phyloP scores from a whole-genome alignment of 2,113 vertebrate genomes.

The Chionis minor region DNA sequence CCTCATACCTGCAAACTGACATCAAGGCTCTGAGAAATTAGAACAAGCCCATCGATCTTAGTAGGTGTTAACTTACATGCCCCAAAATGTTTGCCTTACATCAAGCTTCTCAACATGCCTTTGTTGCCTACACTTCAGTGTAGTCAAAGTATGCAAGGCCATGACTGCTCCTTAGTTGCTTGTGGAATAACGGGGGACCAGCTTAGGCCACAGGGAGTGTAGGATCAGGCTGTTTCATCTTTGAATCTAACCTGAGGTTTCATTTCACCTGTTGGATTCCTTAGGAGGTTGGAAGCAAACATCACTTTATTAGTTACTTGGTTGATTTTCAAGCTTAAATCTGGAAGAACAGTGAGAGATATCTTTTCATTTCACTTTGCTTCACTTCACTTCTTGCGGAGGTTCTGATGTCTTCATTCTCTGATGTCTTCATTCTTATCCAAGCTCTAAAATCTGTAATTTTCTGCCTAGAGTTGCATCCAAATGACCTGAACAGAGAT shows the following conservation, averaged over 20 bases:
- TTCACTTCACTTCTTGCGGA: neutral
- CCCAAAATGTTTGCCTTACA: neutral
- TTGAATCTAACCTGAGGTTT: neutral
- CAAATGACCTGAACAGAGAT: neutral
- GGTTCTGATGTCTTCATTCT: neutral
- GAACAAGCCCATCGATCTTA: neutral
- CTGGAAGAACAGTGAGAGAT: neutral
- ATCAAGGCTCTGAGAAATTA: neutral
- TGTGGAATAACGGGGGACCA: neutral
- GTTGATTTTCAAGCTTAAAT: neutral
- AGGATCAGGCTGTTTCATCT: neutral
- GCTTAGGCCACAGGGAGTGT: neutral
- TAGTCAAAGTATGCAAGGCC: neutral
- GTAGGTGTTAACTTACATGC: neutral
- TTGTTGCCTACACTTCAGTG: neutral
- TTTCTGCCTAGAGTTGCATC: neutral
- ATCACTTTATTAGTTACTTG: accelerated
- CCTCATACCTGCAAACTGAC: neutral
- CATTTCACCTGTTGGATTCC: neutral
- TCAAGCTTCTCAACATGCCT: neutral
- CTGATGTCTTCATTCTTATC: neutral
- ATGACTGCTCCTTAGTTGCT: neutral
- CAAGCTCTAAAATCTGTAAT: neutral
- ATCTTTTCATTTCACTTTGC: neutral
- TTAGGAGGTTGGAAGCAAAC: neutral